A percentile compares a stretch with the other conserved stretches of the same genome.
These are phyloP conservation scores for Porphyrio hochstetteri DNA, from an alignment of 2,113 vertebrate genomes.

Conservation along the genomic window DNA sequence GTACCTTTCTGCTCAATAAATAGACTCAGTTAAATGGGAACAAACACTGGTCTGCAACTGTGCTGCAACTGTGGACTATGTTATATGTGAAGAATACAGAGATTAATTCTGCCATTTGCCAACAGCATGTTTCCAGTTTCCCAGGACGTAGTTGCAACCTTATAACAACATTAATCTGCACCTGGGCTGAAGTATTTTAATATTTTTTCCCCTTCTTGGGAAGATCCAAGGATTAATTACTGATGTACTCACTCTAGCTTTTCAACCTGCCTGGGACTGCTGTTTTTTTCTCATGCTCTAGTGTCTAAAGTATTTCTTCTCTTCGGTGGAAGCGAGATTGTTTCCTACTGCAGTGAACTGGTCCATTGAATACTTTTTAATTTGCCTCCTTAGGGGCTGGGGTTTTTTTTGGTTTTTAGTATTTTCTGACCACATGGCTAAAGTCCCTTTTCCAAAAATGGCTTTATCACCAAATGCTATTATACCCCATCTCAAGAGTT, in stretches of 20 bases:
- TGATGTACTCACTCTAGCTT: not conserved
- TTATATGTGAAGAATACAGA: not conserved
- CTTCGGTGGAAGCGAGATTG: not conserved
- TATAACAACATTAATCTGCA: not conserved
- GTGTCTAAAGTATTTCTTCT: not conserved
- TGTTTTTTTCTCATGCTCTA: not conserved
- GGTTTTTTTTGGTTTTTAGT: not conserved
- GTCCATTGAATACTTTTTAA: not conserved
- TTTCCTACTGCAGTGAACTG: not conserved
- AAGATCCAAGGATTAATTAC: not conserved
- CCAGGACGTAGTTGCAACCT: not conserved
- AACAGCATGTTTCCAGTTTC: not conserved
- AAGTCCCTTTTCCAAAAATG: not conserved
- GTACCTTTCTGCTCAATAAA: conserved; percentile 40
- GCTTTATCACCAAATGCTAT: not conserved
- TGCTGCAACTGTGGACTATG: conserved; percentile 9
- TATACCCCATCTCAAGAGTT: conserved; percentile 42
- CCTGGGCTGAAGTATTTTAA: not conserved
- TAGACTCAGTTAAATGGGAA: not conserved
- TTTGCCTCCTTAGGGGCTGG: not conserved
- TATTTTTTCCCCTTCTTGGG: not conserved
- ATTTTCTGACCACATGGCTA: not conserved
- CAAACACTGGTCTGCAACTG: conserved; percentile 28
- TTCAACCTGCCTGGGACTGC: not conserved
- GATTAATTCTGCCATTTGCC: conserved; percentile 9